A percentile compares a stretch with the other conserved stretches of the same genome.
These are phyloP conservation scores for Pogonocichla stellata DNA, from an alignment of 2,113 vertebrate species.

Conservation along the genomic window DNA sequence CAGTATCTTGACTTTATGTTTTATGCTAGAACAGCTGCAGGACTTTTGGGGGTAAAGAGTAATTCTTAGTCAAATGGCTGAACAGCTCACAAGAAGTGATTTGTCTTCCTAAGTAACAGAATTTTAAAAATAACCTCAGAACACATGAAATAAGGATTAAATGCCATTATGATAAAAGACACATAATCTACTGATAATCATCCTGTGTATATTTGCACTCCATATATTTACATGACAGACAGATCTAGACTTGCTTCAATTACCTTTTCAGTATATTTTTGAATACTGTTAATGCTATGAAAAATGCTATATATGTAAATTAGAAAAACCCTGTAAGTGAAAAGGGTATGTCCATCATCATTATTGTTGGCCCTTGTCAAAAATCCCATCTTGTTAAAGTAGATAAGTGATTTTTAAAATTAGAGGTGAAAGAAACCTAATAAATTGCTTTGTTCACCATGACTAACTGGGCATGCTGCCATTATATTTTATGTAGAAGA, in stretches of 20 bases:
- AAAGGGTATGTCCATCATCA: neutral
- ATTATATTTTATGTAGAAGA: neutral
- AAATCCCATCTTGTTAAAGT: neutral
- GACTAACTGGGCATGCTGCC: neutral
- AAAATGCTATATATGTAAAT: conserved; percentile 4
- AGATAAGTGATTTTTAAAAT: neutral
- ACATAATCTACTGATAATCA: neutral
- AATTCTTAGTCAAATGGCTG: neutral
- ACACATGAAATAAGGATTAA: conserved; percentile 2
- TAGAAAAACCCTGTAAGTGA: neutral
- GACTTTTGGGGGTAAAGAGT: neutral
- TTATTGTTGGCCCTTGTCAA: neutral
- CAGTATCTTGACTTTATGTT: neutral
- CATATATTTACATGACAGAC: neutral
- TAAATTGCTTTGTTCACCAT: neutral
- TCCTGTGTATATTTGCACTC: neutral
- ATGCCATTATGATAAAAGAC: neutral
- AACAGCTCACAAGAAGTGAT: neutral
- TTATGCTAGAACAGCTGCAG: neutral
- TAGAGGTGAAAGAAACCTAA: neutral
- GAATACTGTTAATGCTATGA: neutral
- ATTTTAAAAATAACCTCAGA: neutral
- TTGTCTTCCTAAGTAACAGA: neutral
- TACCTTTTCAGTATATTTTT: neutral
- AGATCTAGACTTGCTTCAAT: conserved; percentile 20